A percentile compares a stretch with the other conserved stretches of the same genome.
These are phyloP conservation scores for Ophonus ardosiacus DNA, from an alignment of 2,888 invertebrate species.

Conservation along the genomic window DNA sequence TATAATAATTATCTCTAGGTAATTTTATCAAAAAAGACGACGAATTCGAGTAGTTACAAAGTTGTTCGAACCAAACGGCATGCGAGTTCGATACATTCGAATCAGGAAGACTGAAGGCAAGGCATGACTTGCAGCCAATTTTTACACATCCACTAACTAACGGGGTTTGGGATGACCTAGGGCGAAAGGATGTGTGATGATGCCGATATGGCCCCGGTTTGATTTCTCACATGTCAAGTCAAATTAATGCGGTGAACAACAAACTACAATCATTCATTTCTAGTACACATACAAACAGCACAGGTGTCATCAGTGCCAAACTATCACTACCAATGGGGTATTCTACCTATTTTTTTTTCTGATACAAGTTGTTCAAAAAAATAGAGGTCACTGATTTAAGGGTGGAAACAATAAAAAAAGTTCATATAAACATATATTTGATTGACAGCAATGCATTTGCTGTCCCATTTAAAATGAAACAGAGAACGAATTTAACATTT, in stretches of 20 bases:
- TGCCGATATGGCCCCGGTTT: constrained; percentile 44
- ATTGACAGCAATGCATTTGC: too few relatives aligned
- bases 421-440: too few relatives aligned
- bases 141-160: constrained; percentile 60
- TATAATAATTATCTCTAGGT: constrained; percentile 64
- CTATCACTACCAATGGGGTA: constrained; percentile 23
- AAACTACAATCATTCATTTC: constrained; percentile 38
- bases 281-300: constrained; percentile 42
- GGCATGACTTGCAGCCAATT: constrained; percentile 64
- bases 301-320: constrained; percentile 27
- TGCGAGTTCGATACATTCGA: constrained; percentile 61
- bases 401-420: too few relatives aligned
- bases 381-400: too few relatives aligned
- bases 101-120: constrained; percentile 65
- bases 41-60: constrained; percentile 61
- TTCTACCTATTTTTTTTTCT: too few relatives aligned
- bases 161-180: constrained; percentile 8
- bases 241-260: constrained; percentile 46
- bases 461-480: too few relatives aligned
- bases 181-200: constrained; percentile 22
- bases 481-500: too few relatives aligned
- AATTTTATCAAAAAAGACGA: constrained; percentile 63
- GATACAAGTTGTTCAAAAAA: too few relatives aligned
- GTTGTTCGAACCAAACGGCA: constrained; percentile 58
- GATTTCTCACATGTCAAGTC: constrained; percentile 50